phyloP scores from a whole-genome alignment of 1,140 invertebrate genomes.

The Drosophila nasuta region DNA sequence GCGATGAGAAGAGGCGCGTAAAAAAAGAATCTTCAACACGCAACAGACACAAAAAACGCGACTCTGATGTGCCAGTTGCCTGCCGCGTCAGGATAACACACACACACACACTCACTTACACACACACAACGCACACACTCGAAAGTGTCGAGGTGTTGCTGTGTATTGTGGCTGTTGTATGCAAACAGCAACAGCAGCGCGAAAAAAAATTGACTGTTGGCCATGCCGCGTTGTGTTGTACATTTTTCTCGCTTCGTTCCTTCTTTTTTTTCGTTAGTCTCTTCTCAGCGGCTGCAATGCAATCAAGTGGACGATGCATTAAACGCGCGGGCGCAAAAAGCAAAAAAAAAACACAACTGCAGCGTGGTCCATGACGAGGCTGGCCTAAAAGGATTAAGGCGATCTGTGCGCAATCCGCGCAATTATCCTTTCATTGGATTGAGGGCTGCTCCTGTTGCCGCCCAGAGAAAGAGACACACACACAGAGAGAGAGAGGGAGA shows the following conservation, averaged over 20 bases:
- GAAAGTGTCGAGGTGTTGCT: slow-evolving; percentile 58
- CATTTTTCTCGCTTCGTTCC: slow-evolving; percentile 32
- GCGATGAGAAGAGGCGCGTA: not conserved
- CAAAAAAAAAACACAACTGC: slow-evolving; percentile 11
- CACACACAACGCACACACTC: slow-evolving; percentile 12
- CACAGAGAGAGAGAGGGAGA: too few species aligned
- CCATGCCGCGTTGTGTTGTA: slow-evolving; percentile 23
- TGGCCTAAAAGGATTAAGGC: slow-evolving; percentile 82
- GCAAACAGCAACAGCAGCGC: slow-evolving; percentile 49
- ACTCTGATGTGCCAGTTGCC: slow-evolving; percentile 42
- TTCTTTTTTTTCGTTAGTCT: slow-evolving; percentile 11
- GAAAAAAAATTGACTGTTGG: slow-evolving; percentile 54
- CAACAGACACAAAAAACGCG: slow-evolving; percentile 18
- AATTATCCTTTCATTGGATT: slow-evolving; percentile 80
- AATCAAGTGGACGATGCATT: slow-evolving; percentile 76
- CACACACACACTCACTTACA: slow-evolving; percentile 15
- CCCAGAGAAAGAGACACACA: not conserved
- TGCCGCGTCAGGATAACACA: slow-evolving; percentile 57
- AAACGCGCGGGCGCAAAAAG: slow-evolving; percentile 15
- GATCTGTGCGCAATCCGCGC: slow-evolving; percentile 81
- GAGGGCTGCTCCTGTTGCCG: slow-evolving; percentile 26
- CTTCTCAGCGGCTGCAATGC: slow-evolving; percentile 54
- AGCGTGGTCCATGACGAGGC: slow-evolving; percentile 29
- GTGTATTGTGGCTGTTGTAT: slow-evolving; percentile 41
- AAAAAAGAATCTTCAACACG: slow-evolving; percentile 24